Conservation (phyloP, 2,888 invertebrate genomes). For the Caenorhabditis plicata region DNA sequence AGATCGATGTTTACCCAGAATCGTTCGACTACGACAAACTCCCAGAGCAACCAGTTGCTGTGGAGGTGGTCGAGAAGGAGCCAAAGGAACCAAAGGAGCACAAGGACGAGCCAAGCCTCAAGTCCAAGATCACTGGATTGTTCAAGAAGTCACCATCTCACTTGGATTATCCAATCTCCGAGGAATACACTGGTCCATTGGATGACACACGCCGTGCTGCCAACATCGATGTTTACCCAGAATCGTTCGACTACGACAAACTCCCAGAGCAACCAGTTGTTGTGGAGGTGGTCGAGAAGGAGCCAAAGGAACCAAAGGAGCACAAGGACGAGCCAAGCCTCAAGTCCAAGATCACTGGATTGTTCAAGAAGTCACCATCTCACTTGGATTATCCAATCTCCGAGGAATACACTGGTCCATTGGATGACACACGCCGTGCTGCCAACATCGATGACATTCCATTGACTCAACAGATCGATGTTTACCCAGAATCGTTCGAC, state of each 20-base stretch:
- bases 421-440: constrained; percentile 11
- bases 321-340: constrained; percentile 13
- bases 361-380: constrained; percentile 23
- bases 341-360: constrained; percentile 17
- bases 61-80: constrained; percentile 15
- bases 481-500: constrained; percentile 19
- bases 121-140: no score
- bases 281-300: constrained; percentile 17
- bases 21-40: constrained; percentile 32
- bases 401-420: constrained; percentile 1
- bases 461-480: constrained; percentile 8
- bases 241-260: constrained; percentile 39
- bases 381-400: constrained; percentile 30
- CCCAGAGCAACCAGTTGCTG: constrained; percentile 1
- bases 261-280: constrained; percentile 21
- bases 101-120: no score
- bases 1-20: constrained; percentile 26
- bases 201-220: no score
- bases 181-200: no score
- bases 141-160: no score
- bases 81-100: no score
- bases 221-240: constrained; percentile 37
- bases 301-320: no score
- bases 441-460: constrained; percentile 1
- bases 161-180: no score